These are phyloP conservation scores for Myotis daubentonii DNA, from an alignment of 2,797 vertebrate genomes.

Conservation along the genomic window DNA sequence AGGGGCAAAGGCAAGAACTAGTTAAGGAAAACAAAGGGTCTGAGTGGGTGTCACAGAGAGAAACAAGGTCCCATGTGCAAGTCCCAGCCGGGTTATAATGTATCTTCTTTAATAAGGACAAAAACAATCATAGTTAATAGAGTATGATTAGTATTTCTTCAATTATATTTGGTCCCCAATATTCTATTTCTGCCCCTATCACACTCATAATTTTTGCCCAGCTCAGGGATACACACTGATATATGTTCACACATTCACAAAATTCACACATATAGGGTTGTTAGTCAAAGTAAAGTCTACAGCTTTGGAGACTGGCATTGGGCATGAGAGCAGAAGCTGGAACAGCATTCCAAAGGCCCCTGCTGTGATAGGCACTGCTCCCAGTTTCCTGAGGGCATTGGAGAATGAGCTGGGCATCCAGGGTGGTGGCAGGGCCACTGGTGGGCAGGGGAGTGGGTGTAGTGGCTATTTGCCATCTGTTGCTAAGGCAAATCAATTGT, in stretches of 20 bases:
- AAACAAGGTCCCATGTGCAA: not conserved
- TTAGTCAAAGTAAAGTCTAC: not conserved
- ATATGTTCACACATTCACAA: not conserved
- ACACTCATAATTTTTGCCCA: not conserved
- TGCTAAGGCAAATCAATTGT: no score
- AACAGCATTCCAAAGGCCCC: not conserved
- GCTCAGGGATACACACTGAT: not conserved
- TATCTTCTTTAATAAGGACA: no score
- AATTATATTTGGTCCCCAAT: no score
- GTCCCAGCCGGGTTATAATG: no score
- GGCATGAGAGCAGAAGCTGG: not conserved
- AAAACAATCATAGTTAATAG: no score
- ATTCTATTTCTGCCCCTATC: not conserved
- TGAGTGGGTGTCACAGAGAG: not conserved
- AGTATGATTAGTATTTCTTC: no score
- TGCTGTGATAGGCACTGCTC: not conserved
- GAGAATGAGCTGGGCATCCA: not conserved
- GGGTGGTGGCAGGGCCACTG: accelerated
- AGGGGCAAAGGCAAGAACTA: not conserved
- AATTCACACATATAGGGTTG: not conserved
- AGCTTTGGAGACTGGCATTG: not conserved
- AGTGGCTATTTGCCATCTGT: not conserved
- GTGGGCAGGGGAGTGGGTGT: accelerated
- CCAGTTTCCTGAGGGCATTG: accelerated
- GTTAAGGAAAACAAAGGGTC: not conserved